Conservation (phyloP, 2,113 vertebrate species). For the Triplophysa tibetana region DNA sequence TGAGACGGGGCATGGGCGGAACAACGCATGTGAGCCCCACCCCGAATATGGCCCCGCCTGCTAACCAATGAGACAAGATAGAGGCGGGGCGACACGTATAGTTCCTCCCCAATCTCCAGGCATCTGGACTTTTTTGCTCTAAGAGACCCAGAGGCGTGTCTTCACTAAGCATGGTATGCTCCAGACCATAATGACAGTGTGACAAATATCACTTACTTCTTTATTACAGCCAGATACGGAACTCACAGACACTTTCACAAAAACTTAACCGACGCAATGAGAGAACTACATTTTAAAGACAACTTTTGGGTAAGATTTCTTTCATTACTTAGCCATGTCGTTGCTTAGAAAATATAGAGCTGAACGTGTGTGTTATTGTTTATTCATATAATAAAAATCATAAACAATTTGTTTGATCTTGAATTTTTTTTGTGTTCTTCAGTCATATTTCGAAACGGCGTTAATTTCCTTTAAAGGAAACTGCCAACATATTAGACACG, state of each 20-base stretch:
- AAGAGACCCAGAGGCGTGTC: slow-evolving; percentile 4
- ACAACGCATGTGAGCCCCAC: no score
- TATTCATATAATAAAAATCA: not conserved
- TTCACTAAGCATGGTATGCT: not conserved
- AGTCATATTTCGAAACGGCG: slow-evolving; percentile 6
- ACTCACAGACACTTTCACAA: slow-evolving; percentile 3
- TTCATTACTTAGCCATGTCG: not conserved
- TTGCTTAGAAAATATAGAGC: not conserved
- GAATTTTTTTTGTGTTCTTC: not conserved
- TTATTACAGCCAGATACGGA: not conserved
- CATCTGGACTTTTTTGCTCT: no score
- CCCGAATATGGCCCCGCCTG: no score
- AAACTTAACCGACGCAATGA: slow-evolving; percentile 70
- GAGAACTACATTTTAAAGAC: slow-evolving; percentile 80
- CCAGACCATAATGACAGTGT: not conserved
- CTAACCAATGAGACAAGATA: no score
- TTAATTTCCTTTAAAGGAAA: slow-evolving; percentile 15
- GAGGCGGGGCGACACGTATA: no score
- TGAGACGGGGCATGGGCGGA: no score
- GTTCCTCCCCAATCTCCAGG: no score
- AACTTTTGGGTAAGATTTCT: slow-evolving; percentile 85
- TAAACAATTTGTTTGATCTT: not conserved
- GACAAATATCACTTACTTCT: not conserved
- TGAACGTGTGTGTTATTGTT: not conserved
- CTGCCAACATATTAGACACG: not conserved